Evolutionary conservation across 2,888 invertebrate genomes (phyloP).

Genomic region (Chymomyza amoena): DNA sequence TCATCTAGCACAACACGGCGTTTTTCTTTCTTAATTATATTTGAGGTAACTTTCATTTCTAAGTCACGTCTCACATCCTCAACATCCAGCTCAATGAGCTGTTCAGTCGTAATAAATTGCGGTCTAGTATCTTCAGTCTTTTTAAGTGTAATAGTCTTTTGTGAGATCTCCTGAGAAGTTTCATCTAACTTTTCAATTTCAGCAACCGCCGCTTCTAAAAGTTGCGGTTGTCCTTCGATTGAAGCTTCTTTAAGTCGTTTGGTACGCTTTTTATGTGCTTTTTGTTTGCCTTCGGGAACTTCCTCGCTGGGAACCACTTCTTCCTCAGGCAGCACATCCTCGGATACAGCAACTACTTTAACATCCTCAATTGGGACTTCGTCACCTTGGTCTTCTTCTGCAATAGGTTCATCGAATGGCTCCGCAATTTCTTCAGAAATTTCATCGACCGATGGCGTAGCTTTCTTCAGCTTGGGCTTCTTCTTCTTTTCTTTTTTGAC

Average conservation of each 20-base stretch:
- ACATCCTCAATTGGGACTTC: constrained; percentile 71
- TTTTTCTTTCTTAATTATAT: constrained; percentile 79
- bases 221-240: constrained; percentile 74
- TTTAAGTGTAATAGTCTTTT: constrained; percentile 79
- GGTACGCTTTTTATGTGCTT: constrained; percentile 77
- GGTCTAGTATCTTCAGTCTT: constrained; percentile 78
- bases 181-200: constrained; percentile 74
- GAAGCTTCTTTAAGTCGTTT: constrained; percentile 75
- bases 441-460: constrained; percentile 75
- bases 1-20: constrained; percentile 80
- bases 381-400: constrained; percentile 75
- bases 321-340: constrained; percentile 75
- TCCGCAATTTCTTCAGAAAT: constrained; percentile 76
- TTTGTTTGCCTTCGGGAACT: constrained; percentile 68
- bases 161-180: constrained; percentile 77
- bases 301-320: constrained; percentile 65
- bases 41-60: constrained; percentile 81
- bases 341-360: constrained; percentile 75
- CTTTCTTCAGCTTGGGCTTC: constrained; percentile 76
- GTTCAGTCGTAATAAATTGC: constrained; percentile 76
- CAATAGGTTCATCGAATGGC: constrained; percentile 76
- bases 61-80: constrained; percentile 81
- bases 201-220: constrained; percentile 71
- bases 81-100: constrained; percentile 76
- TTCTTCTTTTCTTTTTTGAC: constrained; percentile 74